Base-by-base conservation (phyloP, 2,888 invertebrate genomes). In the Temnothorax rugatulus region DNA sequence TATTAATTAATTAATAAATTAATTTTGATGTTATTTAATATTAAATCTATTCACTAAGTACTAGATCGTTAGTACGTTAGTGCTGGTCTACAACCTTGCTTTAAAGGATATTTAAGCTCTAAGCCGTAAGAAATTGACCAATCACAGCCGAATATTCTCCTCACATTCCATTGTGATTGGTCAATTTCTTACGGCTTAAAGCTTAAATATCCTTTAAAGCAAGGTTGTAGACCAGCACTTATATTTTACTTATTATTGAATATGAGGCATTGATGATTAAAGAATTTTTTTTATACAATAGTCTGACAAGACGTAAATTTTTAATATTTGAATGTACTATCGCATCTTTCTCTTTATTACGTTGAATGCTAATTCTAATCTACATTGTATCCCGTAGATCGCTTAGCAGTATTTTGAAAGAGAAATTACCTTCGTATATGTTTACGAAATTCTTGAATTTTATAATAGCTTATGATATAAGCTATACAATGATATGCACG, bases 401-500 rank as follows among this genome's bases (percentile, higher is more conserved):
- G 21, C 38, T 52, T 76, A 54, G 9, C 25, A 29, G 15, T 76
- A 76, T 77, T 77, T 77, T 21, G 41, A 54, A 77, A 41, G 41
- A n/a, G 54, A n/a, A 66, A 77, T 66, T 77, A 77, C n/a, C 9
- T 29, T 66, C 25, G 41, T n/a, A 29, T 54, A 25, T 54, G 15
- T 77, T 66, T 66, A 64, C 52, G 34, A 54, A 52, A 66, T 54
- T 66, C 29, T 54, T 66, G 77, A 66, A 77, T 66, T 66, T 77
- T 54, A 54, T 66, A 77, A 50, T 15, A 66, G 18, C 11, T 11
- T 13, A 11, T 63, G 47, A 76, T 66, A 18, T 29, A 13, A 9
- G 59, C 5, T 25, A 38, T 21, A 41, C 47, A 54, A 64, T 66
- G 54, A 77, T 47, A 52, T 44, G 4, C 7, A 47, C 52, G 25